Evolutionary conservation across 2,888 invertebrate genomes (phyloP).

Genomic region (Agrochola lota): DNA sequence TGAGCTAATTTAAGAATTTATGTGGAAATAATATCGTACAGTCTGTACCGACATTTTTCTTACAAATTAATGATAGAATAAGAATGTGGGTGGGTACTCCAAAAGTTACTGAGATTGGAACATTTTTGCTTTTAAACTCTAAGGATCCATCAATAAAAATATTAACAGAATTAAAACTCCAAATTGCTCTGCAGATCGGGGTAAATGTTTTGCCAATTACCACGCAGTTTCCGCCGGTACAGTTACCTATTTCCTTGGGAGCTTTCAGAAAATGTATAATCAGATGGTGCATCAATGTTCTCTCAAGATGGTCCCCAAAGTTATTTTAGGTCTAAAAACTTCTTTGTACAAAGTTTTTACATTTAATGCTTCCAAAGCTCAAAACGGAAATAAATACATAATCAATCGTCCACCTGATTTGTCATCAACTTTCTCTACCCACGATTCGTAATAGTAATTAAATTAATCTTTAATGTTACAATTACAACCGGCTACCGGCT

Average conservation of each 20-base stretch:
- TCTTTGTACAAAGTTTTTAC: background rate
- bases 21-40: slow-evolving; percentile 9
- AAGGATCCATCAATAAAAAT: background rate
- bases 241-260: background rate
- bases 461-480: slow-evolving; percentile 45
- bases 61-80: background rate
- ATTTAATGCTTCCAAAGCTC: background rate
- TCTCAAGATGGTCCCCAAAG: background rate
- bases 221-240: background rate
- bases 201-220: background rate
- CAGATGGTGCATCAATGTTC: background rate
- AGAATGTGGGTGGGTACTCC: no score
- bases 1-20: slow-evolving; percentile 55
- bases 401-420: background rate
- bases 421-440: slow-evolving; percentile 34
- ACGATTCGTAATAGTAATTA: slow-evolving; percentile 39
- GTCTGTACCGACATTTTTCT: slow-evolving; percentile 35
- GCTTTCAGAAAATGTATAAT: background rate
- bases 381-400: slow-evolving; percentile 34
- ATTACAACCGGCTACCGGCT: slow-evolving; percentile 39
- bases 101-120: background rate
- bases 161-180: background rate
- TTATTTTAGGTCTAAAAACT: background rate
- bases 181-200: background rate
- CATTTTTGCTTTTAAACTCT: background rate